A percentile compares a stretch with the other conserved stretches of the same genome.
These are phyloP conservation scores for Isichthys henryi DNA, from an alignment of 2,113 vertebrate species.

Conservation along the genomic window DNA sequence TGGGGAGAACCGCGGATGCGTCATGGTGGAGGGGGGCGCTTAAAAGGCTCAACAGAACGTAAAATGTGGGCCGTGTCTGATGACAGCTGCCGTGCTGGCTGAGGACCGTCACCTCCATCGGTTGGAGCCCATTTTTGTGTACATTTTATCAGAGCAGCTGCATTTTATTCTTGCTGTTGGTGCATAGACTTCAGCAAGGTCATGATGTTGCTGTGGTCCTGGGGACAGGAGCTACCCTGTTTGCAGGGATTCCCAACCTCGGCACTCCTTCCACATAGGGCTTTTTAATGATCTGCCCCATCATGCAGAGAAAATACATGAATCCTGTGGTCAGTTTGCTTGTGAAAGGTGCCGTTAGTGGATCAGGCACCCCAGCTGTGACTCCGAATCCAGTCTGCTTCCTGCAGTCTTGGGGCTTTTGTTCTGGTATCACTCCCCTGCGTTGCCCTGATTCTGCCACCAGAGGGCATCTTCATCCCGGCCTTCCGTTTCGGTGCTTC, in stretches of 20 bases:
- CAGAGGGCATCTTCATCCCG: conserved; percentile 3
- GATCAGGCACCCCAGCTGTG: not conserved
- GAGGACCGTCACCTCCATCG: not conserved
- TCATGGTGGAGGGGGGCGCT: not conserved
- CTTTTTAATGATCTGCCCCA: not conserved
- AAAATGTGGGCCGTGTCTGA: not conserved
- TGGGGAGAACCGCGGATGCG: not conserved
- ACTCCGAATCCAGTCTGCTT: not conserved
- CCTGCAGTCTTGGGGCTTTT: not conserved
- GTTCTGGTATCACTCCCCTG: not conserved
- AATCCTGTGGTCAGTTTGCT: not conserved
- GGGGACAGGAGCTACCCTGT: not conserved
- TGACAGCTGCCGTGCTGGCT: not conserved
- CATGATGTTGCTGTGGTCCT: not conserved
- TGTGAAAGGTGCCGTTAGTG: not conserved
- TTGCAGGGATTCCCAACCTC: not conserved
- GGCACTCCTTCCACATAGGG: not conserved
- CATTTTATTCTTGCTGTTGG: not conserved
- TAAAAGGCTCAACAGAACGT: not conserved
- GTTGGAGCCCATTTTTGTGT: not conserved
- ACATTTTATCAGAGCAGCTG: not conserved
- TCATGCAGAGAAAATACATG: not conserved
- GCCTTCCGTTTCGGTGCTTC: not conserved
- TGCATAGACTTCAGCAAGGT: not conserved
- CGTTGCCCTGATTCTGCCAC: not conserved